phyloP scores from a whole-genome alignment of 1,140 invertebrate genomes.

The Macrocentrus cingulum region DNA sequence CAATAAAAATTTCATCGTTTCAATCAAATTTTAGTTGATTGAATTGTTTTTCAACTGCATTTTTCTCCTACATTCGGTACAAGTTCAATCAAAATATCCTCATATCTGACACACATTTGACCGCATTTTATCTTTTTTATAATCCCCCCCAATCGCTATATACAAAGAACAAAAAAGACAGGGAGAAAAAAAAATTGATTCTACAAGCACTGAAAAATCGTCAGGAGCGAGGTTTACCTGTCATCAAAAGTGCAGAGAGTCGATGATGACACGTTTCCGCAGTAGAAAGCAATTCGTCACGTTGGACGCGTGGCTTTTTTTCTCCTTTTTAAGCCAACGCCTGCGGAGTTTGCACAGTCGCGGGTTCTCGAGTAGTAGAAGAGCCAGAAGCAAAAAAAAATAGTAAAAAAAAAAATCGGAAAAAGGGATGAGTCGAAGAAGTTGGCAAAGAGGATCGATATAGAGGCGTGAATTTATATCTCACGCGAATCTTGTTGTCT shows the following conservation, averaged over 20 bases:
- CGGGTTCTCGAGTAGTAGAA: background rate
- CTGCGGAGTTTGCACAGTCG: slow-evolving; percentile 12
- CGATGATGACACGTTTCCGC: slow-evolving; percentile 2
- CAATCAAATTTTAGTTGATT: too few relatives aligned
- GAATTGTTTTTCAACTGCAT: too few relatives aligned
- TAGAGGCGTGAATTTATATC: background rate
- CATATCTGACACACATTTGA: too few relatives aligned
- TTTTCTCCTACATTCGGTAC: too few relatives aligned
- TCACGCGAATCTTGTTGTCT: background rate
- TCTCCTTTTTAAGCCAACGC: background rate
- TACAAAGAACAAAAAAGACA: too few relatives aligned
- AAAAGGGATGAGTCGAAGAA: background rate
- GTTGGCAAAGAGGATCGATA: background rate
- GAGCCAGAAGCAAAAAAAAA: background rate
- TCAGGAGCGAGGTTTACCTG: slow-evolving; percentile 12
- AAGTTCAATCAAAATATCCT: too few relatives aligned
- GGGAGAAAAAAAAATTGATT: slow-evolving; percentile 17
- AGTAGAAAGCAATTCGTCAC: slow-evolving; percentile 25
- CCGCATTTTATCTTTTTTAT: too few relatives aligned
- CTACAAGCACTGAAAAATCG: slow-evolving; percentile 1
- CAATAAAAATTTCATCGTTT: too few relatives aligned
- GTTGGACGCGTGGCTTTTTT: slow-evolving; percentile 9
- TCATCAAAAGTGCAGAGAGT: slow-evolving; percentile 14
- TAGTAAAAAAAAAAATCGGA: background rate
- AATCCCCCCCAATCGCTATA: too few relatives aligned